Base-by-base conservation (phyloP, 2,113 vertebrate species). In the Labeo rohita region DNA sequence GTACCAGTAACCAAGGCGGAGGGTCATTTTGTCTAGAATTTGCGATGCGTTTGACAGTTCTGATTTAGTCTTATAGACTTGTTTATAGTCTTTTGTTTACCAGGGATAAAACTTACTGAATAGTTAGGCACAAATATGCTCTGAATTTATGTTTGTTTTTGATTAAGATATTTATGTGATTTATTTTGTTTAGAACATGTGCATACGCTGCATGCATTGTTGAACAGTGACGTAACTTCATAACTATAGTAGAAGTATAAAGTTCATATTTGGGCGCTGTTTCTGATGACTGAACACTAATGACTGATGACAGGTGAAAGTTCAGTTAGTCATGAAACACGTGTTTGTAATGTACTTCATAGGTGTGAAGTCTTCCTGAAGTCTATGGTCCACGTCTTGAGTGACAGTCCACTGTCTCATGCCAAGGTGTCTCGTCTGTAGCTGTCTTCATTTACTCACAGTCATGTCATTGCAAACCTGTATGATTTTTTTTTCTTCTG, bases 201-300 rank as follows among this genome's bases (percentile, higher is more conserved):
- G 3, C 28, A 18, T 6, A 21, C 23, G 1, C 72, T 13, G 43
- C 43, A 49, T 21, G 12, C 73, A 52, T 47, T 65, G 34, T 47
- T 63, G 1, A 28, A 65, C 10, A 63, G 15, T 80, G 59, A 80
- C 2, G 39, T 80, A 80, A 80, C n/a, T 80, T 65, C 79, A 80
- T 63, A 80, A 80, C 59, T 80, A n/a, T 12, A 61, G 56, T 61
- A 3, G n/a, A 61, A 47, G 79, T 39, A 18, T 65, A 65, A 63
- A 80, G 79, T 80, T 80, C 54, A 80, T 80, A 65, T 80, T 65
- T 80, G 56, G 47, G 23, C 21, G 39, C 23, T 39, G 75, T 8
- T 18, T 34, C 21, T 63, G 36, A 61, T 80, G 77, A 80, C 78
- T n/a, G 77, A 52, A 34, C 75, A 78, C 13, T 6, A 50, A 18